Conservation (phyloP, 2,797 vertebrate species). For the Acridotheres tristis region DNA sequence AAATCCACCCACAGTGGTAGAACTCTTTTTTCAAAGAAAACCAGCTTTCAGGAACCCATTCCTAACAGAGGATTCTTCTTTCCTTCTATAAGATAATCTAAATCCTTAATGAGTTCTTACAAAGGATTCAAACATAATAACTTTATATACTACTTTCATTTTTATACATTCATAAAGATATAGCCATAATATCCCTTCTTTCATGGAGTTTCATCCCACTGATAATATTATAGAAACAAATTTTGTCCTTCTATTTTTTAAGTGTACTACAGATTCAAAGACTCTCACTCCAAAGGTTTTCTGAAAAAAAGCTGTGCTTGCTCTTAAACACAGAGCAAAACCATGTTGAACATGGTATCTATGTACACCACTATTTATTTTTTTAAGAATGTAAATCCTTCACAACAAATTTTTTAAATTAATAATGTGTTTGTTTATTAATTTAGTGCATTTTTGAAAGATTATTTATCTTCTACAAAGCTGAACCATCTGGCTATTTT, state of each 20-base stretch:
- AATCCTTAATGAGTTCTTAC: background rate
- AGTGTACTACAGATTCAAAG: background rate
- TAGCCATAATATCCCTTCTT: background rate
- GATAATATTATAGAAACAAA: background rate
- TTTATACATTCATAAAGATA: background rate
- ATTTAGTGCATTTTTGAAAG: background rate
- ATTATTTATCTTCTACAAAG: background rate
- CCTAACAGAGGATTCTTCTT: background rate
- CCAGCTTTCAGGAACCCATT: background rate
- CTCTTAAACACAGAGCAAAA: background rate
- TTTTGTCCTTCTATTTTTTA: background rate
- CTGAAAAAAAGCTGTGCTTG: background rate
- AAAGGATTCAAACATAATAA: background rate
- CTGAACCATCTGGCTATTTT: conserved; percentile 13
- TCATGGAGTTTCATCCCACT: background rate
- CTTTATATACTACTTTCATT: background rate
- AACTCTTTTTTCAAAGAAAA: background rate
- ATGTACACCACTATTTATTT: background rate
- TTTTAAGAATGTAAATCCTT: background rate
- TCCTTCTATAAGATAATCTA: background rate
- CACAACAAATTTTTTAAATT: background rate
- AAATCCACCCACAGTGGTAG: background rate
- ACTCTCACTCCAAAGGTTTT: background rate
- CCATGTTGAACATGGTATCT: accelerated
- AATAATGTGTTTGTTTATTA: background rate